phyloP scores from a whole-genome alignment of 2,888 invertebrate genomes.

The Argyresthia albistria region DNA sequence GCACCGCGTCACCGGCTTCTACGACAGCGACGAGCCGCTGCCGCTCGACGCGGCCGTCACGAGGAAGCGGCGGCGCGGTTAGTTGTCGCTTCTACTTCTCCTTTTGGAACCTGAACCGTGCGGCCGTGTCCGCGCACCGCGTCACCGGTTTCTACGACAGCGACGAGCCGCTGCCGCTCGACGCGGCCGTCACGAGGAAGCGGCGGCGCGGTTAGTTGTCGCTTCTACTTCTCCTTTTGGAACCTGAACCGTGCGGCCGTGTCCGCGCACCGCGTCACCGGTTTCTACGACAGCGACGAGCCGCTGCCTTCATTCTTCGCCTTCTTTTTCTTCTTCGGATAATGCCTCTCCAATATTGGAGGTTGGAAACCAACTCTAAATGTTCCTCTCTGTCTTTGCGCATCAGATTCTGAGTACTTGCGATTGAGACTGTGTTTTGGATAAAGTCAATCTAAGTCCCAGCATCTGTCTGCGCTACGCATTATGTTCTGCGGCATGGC shows the following conservation, averaged over 20 bases:
- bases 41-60: slow-evolving; percentile 38
- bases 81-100: neutral
- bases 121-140: slow-evolving; percentile 83
- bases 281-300: slow-evolving; percentile 53
- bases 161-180: slow-evolving; percentile 49
- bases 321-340: too few species aligned
- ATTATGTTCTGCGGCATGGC: too few species aligned
- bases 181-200: slow-evolving; percentile 31
- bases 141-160: slow-evolving; percentile 74
- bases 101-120: slow-evolving; percentile 84
- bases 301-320: too few species aligned
- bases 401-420: too few species aligned
- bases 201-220: slow-evolving; percentile 11
- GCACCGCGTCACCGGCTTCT: slow-evolving; percentile 75
- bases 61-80: slow-evolving; percentile 22
- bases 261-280: slow-evolving; percentile 83
- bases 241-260: slow-evolving; percentile 85
- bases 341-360: too few species aligned
- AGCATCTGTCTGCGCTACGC: too few species aligned
- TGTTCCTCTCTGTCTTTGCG: too few species aligned
- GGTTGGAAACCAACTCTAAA: too few species aligned
- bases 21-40: slow-evolving; percentile 51
- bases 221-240: too few species aligned
- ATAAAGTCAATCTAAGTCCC: too few species aligned
- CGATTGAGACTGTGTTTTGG: too few species aligned